Percentiles rank a stretch among this genome's conserved stretches.
These are phyloP conservation scores for Druon quercuslanigerum DNA, from an alignment of 1,140 invertebrate species.

Conservation along the genomic window DNA sequence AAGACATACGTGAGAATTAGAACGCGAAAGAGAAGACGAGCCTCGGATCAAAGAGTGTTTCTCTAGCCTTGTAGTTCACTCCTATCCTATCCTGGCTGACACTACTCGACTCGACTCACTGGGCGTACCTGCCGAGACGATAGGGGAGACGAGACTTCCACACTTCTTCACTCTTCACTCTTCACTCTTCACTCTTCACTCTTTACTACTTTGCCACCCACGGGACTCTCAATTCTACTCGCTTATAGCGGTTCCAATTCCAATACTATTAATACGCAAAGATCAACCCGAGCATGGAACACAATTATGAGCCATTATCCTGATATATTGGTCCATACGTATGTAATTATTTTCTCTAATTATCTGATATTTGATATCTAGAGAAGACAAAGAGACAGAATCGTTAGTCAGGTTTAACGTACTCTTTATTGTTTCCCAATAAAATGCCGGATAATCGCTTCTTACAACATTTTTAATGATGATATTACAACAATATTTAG, in stretches of 20 bases:
- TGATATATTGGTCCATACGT: neutral
- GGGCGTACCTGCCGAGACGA: neutral
- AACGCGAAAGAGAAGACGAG: constrained; percentile 24
- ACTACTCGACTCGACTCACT: neutral
- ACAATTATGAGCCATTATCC: constrained; percentile 15
- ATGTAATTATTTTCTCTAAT: neutral
- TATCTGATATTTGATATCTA: too few relatives aligned
- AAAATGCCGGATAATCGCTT: too few relatives aligned
- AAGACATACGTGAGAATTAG: constrained; percentile 30
- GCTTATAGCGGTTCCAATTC: neutral
- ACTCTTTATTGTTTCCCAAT: too few relatives aligned
- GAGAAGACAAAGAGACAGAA: too few relatives aligned
- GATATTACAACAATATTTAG: too few relatives aligned
- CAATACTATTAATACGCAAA: neutral
- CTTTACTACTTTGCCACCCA: neutral
- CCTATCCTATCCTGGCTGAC: neutral
- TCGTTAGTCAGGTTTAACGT: too few relatives aligned
- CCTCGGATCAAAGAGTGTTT: constrained; percentile 7
- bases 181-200: too few relatives aligned
- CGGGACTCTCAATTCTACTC: neutral
- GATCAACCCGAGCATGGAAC: constrained; percentile 7
- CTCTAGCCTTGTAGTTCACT: constrained; percentile 2
- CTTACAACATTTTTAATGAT: too few relatives aligned
- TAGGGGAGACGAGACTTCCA: too few relatives aligned
- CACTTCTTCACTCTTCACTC: too few relatives aligned